Evolutionary conservation across 2,797 vertebrate genomes (phyloP).

Genomic region (Hydrophis major): DNA sequence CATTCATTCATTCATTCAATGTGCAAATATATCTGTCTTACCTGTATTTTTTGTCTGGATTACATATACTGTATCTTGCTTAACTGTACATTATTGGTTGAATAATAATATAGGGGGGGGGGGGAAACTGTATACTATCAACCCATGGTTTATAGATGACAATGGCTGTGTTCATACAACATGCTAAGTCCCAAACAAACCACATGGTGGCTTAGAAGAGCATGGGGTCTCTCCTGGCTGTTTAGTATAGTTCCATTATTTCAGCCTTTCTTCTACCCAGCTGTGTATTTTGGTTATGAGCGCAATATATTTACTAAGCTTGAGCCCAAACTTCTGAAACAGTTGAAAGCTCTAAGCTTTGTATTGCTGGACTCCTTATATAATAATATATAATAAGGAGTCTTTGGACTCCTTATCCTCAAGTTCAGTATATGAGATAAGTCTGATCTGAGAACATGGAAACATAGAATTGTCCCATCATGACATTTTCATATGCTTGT

Average conservation of each 20-base stretch:
- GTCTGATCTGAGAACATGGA: neutral
- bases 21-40: neutral
- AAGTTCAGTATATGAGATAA: neutral
- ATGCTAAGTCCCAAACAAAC: neutral
- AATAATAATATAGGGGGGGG: neutral
- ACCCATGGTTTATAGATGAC: neutral
- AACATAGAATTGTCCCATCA: neutral
- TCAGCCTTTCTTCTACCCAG: neutral
- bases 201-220: neutral
- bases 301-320: neutral
- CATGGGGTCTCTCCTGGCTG: neutral
- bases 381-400: too few species aligned
- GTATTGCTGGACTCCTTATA: neutral
- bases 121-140: neutral
- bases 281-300: neutral
- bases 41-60: neutral
- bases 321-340: neutral
- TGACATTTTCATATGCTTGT: neutral
- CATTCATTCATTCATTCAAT: neutral
- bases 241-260: neutral
- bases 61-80: neutral
- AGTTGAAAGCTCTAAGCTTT: neutral
- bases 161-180: neutral
- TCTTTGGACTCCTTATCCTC: neutral
- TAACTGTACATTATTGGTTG: neutral